These are phyloP conservation scores for Torymus aiolomorphi DNA, from an alignment of 2,888 invertebrate species.

Conservation along the genomic window DNA sequence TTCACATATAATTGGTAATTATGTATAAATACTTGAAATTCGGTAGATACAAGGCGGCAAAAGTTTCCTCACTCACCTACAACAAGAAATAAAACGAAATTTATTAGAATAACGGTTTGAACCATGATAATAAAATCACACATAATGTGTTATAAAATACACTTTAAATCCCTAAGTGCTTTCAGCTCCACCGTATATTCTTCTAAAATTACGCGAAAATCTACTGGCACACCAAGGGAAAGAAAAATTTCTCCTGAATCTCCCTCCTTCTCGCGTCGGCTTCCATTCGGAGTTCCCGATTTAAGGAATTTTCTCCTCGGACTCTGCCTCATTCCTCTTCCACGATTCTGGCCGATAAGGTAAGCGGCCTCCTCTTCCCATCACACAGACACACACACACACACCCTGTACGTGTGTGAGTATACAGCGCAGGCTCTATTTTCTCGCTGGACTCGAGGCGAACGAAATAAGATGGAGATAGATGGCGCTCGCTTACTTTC, in stretches of 20 bases:
- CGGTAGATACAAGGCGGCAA: no score
- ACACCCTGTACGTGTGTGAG: no score
- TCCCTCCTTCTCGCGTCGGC: no score
- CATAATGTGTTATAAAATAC: no score
- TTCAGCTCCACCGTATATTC: no score
- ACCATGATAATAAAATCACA: no score
- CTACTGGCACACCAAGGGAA: no score
- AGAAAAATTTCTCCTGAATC: no score
- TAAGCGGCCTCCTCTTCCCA: not conserved
- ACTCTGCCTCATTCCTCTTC: constrained; percentile 14
- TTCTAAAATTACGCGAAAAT: no score
- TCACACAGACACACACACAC: not conserved
- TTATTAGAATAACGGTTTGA: not conserved
- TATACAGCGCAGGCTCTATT: not conserved
- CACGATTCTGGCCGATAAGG: constrained; percentile 29
- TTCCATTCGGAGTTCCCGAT: constrained; percentile 15
- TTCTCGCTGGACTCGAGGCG: not conserved
- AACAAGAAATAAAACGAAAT: not conserved
- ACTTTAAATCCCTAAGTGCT: no score
- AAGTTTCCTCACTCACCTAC: constrained; percentile 14
- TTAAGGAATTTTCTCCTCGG: constrained; percentile 6
- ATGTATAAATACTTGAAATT: no score
- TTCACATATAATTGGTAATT: no score
- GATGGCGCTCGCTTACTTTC: not conserved
- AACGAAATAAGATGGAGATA: constrained; percentile 43